Evolutionary conservation across 1,140 invertebrate species (phyloP).

Genomic region (Drosophila leontia): DNA sequence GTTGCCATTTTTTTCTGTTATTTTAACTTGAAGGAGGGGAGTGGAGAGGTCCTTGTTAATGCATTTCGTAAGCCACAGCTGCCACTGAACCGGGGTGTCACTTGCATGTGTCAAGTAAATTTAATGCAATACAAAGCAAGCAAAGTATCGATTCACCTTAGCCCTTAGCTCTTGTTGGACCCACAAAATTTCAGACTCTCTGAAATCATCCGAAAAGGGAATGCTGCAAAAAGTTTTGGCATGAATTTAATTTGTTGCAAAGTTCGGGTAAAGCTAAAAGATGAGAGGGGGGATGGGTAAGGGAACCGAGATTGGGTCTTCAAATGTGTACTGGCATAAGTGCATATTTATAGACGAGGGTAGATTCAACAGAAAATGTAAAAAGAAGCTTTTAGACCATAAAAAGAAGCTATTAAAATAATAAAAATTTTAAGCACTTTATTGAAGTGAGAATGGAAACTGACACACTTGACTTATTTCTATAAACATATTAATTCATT

Average conservation of each 20-base stretch:
- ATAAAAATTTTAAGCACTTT: background rate
- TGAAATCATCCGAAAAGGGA: background rate
- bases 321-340: slow-evolving; percentile 33
- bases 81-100: slow-evolving; percentile 30
- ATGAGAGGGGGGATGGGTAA: background rate
- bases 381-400: background rate
- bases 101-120: slow-evolving; percentile 69
- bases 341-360: slow-evolving; percentile 38
- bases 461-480: background rate
- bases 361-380: background rate
- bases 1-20: background rate
- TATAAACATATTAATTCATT: background rate
- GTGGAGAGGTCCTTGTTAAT: slow-evolving; percentile 62
- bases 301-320: background rate
- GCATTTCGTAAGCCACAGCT: slow-evolving; percentile 74
- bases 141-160: slow-evolving; percentile 50
- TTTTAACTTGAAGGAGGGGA: slow-evolving; percentile 1
- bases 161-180: background rate
- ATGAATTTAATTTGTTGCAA: slow-evolving; percentile 58
- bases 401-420: background rate
- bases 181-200: background rate
- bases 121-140: slow-evolving; percentile 64
- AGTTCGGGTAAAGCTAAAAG: slow-evolving; percentile 33
- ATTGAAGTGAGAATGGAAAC: background rate
- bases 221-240: slow-evolving; percentile 43